Conservation (phyloP, 2,113 vertebrate species). For the Colius striatus region DNA sequence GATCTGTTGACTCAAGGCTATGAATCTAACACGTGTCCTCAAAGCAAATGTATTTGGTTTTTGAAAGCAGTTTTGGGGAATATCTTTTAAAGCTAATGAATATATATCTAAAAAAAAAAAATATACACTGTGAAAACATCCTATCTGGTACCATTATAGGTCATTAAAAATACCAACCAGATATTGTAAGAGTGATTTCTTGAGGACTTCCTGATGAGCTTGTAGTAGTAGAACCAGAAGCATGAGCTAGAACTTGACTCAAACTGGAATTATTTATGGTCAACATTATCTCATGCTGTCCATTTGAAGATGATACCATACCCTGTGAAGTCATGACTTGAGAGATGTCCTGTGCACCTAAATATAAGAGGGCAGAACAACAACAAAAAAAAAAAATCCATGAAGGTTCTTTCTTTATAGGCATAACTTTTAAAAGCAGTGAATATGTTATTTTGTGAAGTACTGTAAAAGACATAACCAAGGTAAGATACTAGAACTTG, state of each 20-base stretch:
- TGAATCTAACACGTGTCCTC: accelerated
- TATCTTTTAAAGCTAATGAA: not conserved
- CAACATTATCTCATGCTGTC: conserved; percentile 92
- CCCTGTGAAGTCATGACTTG: conserved; percentile 88
- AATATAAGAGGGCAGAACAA: not conserved
- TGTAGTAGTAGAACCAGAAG: conserved; percentile 69
- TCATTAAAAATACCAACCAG: conserved; percentile 80
- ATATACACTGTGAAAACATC: accelerated
- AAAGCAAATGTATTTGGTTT: not conserved
- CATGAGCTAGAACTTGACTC: conserved; percentile 90
- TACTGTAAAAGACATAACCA: not conserved
- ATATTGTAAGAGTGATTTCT: conserved; percentile 98
- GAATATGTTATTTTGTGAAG: not conserved
- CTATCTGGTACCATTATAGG: not conserved
- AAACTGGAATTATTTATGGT: conserved; percentile 96
- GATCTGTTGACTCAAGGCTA: not conserved
- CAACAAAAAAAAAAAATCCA: not conserved
- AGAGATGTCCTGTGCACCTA: conserved; percentile 89
- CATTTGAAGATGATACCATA: conserved; percentile 80
- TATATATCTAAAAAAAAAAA: not conserved
- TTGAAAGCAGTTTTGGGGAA: not conserved
- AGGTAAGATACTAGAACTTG: not conserved
- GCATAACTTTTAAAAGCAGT: not conserved
- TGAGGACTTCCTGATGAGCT: conserved; percentile 83
- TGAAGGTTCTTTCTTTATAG: not conserved